These are phyloP conservation scores for Papilio polytes DNA, from an alignment of 1,140 invertebrate genomes.

Conservation along the genomic window DNA sequence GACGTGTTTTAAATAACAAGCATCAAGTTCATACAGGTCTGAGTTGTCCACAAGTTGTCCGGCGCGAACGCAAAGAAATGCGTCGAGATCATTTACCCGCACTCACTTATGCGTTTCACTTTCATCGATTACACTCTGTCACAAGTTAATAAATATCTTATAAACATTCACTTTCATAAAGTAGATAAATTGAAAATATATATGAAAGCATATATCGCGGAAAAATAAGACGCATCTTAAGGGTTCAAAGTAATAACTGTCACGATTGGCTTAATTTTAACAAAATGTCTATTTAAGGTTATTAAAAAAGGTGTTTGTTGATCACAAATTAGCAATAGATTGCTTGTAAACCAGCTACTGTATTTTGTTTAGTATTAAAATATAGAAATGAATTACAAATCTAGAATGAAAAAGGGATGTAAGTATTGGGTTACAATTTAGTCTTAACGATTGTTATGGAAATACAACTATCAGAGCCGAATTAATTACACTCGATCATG, in stretches of 20 bases:
- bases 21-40: conserved; percentile 3
- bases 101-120: conserved; percentile 32
- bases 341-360: too few relatives aligned
- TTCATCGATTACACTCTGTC: conserved; percentile 36
- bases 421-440: too few relatives aligned
- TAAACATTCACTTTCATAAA: conserved; percentile 28
- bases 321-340: too few relatives aligned
- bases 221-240: neutral
- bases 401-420: too few relatives aligned
- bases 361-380: too few relatives aligned
- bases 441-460: too few relatives aligned
- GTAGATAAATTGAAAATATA: neutral
- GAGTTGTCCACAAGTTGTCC: neutral
- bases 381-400: too few relatives aligned
- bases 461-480: too few relatives aligned
- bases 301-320: too few relatives aligned
- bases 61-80: conserved; percentile 32
- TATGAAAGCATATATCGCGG: neutral
- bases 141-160: conserved; percentile 20
- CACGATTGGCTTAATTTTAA: neutral
- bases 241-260: neutral
- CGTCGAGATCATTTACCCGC: conserved; percentile 32
- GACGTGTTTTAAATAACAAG: neutral
- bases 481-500: neutral
- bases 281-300: neutral